Evolutionary conservation across 2,113 vertebrate species (phyloP), one percentile per base, ranked within the genome.

Genomic region (Takifugu flavidus): DNA sequence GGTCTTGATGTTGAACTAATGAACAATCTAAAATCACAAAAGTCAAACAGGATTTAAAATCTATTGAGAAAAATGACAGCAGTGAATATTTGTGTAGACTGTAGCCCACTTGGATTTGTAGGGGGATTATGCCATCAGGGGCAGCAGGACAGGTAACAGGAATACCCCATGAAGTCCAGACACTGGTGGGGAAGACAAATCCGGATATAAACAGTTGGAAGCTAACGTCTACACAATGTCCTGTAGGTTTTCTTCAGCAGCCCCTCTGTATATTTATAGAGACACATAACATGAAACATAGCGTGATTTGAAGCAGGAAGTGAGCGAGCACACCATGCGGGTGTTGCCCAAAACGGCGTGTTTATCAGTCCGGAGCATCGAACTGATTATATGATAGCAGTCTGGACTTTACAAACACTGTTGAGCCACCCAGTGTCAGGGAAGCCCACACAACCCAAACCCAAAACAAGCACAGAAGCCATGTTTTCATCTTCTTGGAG

Each of bases 401-500:
- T 70, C 71, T 77, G 77, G 20, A 67, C 60, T 66, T 77, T 58
- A 85, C 44, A 75, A 73, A 74, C 44, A 78, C 53, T 3, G 27
- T 31, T 75, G 68, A 65, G 58, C 61, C 64, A 62, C 49, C 73
- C 54, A 69, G 58, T 71, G 73, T 80, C 46, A 74, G 6, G 13
- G 53, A 67, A 77, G 43, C 60, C 49, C 25, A 26, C 54, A 52
- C 31, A 42, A 59, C 55, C 46, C 15, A 34, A 28, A 67, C 34
- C 44, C 28, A 51, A 20, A 66, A 64, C 56, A 52, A 65, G 80
- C 74, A 74, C 72, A 70, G 65, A 67, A 69, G 62, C 12, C 4
- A 58, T 13, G 74, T 77, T 80, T 79, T 90, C 84, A 81, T 79
- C 78, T 81, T 80, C 72, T 80, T 81, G 65, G 62, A 54, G 59